phyloP scores from a whole-genome alignment of 2,888 invertebrate species.

The Auanema freiburgensis region DNA sequence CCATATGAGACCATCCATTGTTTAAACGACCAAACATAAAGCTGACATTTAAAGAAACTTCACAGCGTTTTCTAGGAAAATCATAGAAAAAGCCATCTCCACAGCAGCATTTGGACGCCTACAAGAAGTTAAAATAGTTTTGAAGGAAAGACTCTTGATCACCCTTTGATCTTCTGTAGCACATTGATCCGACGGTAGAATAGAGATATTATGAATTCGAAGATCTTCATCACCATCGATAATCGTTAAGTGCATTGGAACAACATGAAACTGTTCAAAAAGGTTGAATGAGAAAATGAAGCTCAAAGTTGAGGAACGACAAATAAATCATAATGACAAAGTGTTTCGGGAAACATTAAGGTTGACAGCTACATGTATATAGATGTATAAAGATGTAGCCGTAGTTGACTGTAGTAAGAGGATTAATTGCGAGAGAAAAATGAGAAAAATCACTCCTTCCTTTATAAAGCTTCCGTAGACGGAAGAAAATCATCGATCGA shows the following conservation, averaged over 20 bases:
- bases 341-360: no score
- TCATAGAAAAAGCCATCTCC: constrained; percentile 63
- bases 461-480: no score
- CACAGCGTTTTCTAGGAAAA: constrained; percentile 58
- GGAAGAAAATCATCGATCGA: no score
- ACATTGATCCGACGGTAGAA: constrained; percentile 64
- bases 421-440: no score
- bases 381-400: no score
- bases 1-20: constrained; percentile 62
- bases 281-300: no score
- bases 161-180: constrained; percentile 63
- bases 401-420: no score
- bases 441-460: no score
- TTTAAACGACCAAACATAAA: constrained; percentile 63
- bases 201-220: constrained; percentile 62
- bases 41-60: constrained; percentile 61
- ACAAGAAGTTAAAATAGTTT: constrained; percentile 10
- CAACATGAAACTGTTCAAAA: no score
- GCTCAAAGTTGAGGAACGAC: no score
- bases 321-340: no score
- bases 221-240: constrained; percentile 62
- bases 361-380: no score
- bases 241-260: constrained; percentile 52
- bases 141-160: neutral
- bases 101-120: constrained; percentile 63